Percentiles rank a stretch among this genome's conserved stretches.
Evolutionary conservation across 2,797 vertebrate species (phyloP).

Genomic region (Lepidocolaptes lacrymiger): DNA sequence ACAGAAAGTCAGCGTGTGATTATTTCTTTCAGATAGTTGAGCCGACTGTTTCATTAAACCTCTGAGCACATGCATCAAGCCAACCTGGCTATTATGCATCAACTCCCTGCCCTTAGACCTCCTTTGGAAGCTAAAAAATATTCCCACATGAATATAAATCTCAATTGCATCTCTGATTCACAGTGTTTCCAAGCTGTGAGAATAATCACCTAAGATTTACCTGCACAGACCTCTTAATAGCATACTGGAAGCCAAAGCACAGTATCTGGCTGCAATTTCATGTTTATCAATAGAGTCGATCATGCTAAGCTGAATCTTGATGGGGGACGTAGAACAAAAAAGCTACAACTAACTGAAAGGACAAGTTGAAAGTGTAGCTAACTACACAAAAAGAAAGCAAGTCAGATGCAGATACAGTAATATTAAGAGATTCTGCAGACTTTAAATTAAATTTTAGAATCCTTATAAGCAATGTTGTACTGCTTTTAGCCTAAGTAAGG

Average conservation of each 20-base stretch:
- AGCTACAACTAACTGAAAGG: background rate
- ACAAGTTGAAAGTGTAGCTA: background rate
- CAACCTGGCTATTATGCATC: background rate
- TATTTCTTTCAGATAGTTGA: background rate
- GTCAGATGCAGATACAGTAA: background rate
- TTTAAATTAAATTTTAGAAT: background rate
- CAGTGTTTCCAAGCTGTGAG: background rate
- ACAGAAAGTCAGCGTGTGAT: background rate
- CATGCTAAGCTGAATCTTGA: background rate
- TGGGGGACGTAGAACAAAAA: background rate
- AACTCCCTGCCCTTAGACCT: background rate
- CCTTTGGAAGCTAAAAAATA: background rate
- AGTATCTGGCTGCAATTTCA: background rate
- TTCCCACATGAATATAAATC: background rate
- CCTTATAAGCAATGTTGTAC: background rate
- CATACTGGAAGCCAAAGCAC: background rate
- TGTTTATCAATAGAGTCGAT: background rate
- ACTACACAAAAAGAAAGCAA: background rate
- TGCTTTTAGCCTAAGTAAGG: background rate
- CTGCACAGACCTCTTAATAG: background rate
- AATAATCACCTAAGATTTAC: background rate
- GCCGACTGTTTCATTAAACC: background rate
- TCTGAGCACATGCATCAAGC: background rate
- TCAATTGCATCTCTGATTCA: background rate
- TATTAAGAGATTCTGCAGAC: background rate